Evolutionary conservation across 1,140 invertebrate genomes (phyloP).

Genomic region (Thaumetopoea pityocampa): DNA sequence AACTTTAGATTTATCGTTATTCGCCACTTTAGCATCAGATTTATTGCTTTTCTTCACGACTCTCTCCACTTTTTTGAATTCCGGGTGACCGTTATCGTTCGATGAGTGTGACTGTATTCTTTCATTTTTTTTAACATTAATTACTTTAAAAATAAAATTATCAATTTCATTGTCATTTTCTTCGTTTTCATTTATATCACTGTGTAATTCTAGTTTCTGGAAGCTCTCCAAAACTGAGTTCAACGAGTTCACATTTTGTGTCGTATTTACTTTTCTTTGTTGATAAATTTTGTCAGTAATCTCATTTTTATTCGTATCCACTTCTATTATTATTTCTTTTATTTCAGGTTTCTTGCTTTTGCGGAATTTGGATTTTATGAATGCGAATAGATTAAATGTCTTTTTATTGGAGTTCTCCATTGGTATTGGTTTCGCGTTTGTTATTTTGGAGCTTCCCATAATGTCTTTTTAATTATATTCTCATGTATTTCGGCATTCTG

Average conservation of each 20-base stretch:
- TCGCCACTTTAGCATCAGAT: constrained; percentile 30
- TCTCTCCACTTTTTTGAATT: constrained; percentile 27
- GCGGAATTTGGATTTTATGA: constrained; percentile 34
- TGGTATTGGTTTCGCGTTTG: constrained; percentile 24
- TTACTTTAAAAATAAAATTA: constrained; percentile 36
- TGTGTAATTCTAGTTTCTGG: constrained; percentile 19
- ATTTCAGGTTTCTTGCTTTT: constrained; percentile 35
- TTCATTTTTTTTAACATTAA: constrained; percentile 25
- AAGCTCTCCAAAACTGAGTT: constrained; percentile 31
- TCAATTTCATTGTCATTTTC: constrained; percentile 41
- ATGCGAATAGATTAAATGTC: constrained; percentile 36
- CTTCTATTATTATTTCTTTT: constrained; percentile 2
- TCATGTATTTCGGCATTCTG: no score
- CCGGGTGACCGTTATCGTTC: constrained; percentile 49
- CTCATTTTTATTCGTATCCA: constrained; percentile 2
- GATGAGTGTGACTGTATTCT: constrained; percentile 51
- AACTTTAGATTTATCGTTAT: constrained; percentile 14
- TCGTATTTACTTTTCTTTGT: constrained; percentile 7
- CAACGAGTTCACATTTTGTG: constrained; percentile 7
- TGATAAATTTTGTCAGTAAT: constrained; percentile 6
- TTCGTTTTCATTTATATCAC: not conserved
- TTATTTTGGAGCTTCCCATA: constrained; percentile 39
- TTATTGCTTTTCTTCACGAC: constrained; percentile 21
- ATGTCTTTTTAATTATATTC: constrained; percentile 17
- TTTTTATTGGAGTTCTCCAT: constrained; percentile 44